Conservation (phyloP, 2,113 vertebrate species). For the Dromas ardeola region DNA sequence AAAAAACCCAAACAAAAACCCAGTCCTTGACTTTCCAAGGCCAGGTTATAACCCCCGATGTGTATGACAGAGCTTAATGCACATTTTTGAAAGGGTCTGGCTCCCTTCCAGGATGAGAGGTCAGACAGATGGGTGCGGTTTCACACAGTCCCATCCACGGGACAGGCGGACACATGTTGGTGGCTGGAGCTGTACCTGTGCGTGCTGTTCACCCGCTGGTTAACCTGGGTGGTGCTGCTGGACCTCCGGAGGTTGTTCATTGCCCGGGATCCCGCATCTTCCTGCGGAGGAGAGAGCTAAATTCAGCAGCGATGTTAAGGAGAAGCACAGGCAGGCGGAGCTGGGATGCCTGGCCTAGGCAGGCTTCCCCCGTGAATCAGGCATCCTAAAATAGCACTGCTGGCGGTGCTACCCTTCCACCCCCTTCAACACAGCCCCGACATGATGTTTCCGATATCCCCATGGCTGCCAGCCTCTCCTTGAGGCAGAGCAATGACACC, state of each 20-base stretch:
- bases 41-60: too few species aligned
- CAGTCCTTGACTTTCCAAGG: neutral
- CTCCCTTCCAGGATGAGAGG: neutral
- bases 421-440: accelerated
- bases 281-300: constrained; percentile 43
- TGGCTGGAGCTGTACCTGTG: constrained; percentile 73
- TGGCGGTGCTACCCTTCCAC: neutral
- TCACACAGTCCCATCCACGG: neutral
- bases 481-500: neutral
- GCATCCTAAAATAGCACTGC: neutral
- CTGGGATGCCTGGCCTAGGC: neutral
- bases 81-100: neutral
- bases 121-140: accelerated
- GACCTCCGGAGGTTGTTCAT: constrained; percentile 93
- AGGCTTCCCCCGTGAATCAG: neutral
- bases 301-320: accelerated
- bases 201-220: constrained; percentile 72
- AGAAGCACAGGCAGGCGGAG: neutral
- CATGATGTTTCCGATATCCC: accelerated
- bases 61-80: accelerated
- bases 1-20: neutral
- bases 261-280: constrained; percentile 76
- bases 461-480: neutral
- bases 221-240: constrained; percentile 90
- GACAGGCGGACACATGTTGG: accelerated